Percentiles rank a stretch among this genome's conserved stretches.
phyloP scores from a whole-genome alignment of 2,888 invertebrate species.

The Cantharis rufa region DNA sequence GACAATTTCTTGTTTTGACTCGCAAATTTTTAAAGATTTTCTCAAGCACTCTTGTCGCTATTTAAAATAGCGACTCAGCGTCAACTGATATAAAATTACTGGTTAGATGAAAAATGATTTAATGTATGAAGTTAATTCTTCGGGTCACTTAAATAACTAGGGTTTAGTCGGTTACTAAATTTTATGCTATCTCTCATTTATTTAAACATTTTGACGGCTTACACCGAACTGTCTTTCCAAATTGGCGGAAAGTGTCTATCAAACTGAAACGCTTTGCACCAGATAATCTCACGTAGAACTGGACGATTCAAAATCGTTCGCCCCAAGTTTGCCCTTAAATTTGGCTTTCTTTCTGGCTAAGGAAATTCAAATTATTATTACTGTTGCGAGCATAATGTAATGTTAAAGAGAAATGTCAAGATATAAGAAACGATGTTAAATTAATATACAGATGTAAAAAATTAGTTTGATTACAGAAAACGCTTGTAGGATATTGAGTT shows the following conservation, averaged over 20 bases:
- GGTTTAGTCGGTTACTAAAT: background rate
- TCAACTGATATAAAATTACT: background rate
- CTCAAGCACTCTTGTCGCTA: background rate
- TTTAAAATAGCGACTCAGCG: background rate
- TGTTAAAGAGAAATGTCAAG: no score
- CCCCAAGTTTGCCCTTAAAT: no score
- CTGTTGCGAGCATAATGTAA: no score
- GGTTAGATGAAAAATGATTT: no score
- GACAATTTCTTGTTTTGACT: background rate
- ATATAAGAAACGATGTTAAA: background rate
- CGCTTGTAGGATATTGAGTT: background rate
- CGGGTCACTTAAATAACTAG: no score
- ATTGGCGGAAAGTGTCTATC: background rate
- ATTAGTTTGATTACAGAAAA: background rate
- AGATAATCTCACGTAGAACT: background rate
- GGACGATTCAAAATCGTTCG: no score
- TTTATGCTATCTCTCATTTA: background rate
- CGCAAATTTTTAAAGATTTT: background rate
- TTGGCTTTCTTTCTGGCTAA: no score
- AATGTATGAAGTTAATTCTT: no score
- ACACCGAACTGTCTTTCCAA: background rate
- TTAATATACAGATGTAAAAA: no score
- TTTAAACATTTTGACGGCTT: background rate
- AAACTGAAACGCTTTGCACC: background rate
- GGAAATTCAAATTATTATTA: no score